Conservation (phyloP, 2,888 invertebrate genomes). For the Piscicola geometra region DNA sequence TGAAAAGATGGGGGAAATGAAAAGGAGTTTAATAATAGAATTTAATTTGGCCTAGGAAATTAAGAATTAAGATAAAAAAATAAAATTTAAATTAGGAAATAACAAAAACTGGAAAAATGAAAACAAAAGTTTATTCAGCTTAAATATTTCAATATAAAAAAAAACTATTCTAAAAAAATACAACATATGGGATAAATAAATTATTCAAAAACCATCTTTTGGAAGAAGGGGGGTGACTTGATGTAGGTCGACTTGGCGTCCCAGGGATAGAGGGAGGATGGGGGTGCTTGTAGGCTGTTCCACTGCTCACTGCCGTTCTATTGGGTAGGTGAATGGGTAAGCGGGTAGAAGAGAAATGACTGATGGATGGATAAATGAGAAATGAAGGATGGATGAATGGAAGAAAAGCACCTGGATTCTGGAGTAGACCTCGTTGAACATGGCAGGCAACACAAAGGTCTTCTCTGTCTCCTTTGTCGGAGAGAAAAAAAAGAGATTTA, state of each 20-base stretch:
- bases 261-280: constrained; percentile 81
- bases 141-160: too few relatives aligned
- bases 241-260: constrained; percentile 85
- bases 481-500: too few relatives aligned
- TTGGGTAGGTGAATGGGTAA: neutral
- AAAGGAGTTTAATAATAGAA: constrained; percentile 92
- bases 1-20: constrained; percentile 77
- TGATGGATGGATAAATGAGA: neutral
- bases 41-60: constrained; percentile 76
- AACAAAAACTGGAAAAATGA: too few relatives aligned
- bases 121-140: too few relatives aligned
- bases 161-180: too few relatives aligned
- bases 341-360: neutral
- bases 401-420: constrained; percentile 62
- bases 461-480: constrained; percentile 68
- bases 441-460: constrained; percentile 83
- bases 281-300: constrained; percentile 75
- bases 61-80: too few relatives aligned
- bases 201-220: constrained; percentile 70
- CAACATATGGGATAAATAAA: too few relatives aligned
- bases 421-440: constrained; percentile 88
- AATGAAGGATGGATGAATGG: neutral
- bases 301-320: constrained; percentile 78
- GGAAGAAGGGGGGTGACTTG: constrained; percentile 91
- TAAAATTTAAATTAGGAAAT: too few relatives aligned